Base-by-base conservation (phyloP, 2,113 vertebrate genomes). In the Malurus alboscapulatus region DNA sequence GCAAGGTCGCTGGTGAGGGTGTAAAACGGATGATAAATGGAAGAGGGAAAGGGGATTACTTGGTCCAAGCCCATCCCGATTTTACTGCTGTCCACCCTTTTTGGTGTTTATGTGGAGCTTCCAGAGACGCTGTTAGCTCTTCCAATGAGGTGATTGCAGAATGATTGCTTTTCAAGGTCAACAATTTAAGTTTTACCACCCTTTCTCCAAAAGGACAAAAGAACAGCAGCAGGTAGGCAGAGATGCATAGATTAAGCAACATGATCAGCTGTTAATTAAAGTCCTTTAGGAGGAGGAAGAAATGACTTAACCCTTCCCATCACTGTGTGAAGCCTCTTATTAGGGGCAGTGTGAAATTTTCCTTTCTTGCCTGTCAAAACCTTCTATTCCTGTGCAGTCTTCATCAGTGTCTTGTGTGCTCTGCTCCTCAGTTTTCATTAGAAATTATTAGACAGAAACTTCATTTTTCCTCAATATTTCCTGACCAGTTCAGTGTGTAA, bases 121-220 rank as follows among this genome's bases (percentile, higher is more conserved):
- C 58, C 62, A 50, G 67, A 32, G 58, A 90, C 45, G 67, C 50
- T 85, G 74, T 76, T 79, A 85, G 85, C 58, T 66, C 88, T 94
- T n/a, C 82, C 88, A 83, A 21, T 48, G 88, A 92, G 85, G 75
- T 79, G 71, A 85, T 44, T 92, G 91, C 79, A 65, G 86, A 92
- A 88, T 87, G 85, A 95, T 90, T 95, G 92, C 71, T 90, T 93
- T 83, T 88, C 94, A 95, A 96, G 94, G 94, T 96, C 91, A 94
- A 83, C 75, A 92, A 61, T 79, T 79, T 85, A 44, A 92, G 75
- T 86, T 96, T 93, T 95, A 94, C 86, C 88, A 45, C 75, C 88
- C 86, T 85, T 79, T 61, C 90, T 95, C 67, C 67, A 51, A 94
- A 93, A 94, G 92, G 83, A 88, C 94, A 90, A 73, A 90, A 79